Base-by-base conservation (phyloP, 2,797 vertebrate genomes). In the Leptodactylus fallax region DNA sequence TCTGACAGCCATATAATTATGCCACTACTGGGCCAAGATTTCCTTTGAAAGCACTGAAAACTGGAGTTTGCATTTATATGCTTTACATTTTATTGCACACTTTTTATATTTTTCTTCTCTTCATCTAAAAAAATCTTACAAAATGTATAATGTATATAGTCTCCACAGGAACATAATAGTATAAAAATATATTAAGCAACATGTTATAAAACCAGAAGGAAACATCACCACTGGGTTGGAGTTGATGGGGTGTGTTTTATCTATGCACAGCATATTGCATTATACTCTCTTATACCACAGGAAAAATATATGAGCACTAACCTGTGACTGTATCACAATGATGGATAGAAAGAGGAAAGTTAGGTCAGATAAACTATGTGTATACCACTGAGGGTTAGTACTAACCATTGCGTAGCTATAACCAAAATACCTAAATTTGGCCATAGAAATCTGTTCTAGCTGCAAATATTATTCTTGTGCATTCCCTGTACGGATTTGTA, bases 1-100 rank as follows among this genome's bases (percentile, higher is more conserved):
- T 74, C 23, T 76, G 69, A 85, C 69, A 85, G 71, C 71, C 83
- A 61, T 85, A 76, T 60, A 76, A 85, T 85, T 85, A 85, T 76
- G 83, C 83, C 60, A 27, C 14, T 9, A 13, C 36, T 23, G 49
- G 49, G 83, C 83, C 83, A 85, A 61, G 55, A 36, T 61, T 19
- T 76, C 16, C 55, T 76, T 76, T 76, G 36, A 60, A 85, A 58
- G n/a, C n/a, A 21, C 47, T 25, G 27, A 76, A 85, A 76, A 49
- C 21, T 25, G 71, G 55, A 61, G 25, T 76, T 45, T 60, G 69
- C 71, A 36, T 17, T 60, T 53, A 36, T 36, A 4, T 49, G 17
- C 21, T 21, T 71, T 71, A 55, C 17, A 76, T 23, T 55, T 17
- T 19, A 36, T 36, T 16, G 56, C 7, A 45, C 51, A 21, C 19